Evolutionary conservation across 2,113 vertebrate genomes (phyloP), one percentile per base, ranked within the genome.

Genomic region (Laticauda colubrina): DNA sequence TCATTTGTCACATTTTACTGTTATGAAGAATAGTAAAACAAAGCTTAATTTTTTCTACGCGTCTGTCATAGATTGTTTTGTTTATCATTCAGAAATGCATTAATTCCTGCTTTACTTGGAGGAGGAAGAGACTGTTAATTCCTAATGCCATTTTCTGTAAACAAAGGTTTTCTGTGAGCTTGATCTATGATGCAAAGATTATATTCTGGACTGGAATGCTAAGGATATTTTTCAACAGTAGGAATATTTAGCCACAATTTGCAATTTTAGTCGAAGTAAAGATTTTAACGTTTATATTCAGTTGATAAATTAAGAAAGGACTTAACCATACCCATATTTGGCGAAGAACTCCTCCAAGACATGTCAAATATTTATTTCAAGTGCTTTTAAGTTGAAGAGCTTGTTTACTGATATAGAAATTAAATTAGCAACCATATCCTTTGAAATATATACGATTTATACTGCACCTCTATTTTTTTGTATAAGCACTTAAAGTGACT

Each of bases 21-120:
- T 20, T 51, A 15, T 81, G 61, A 92, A 75, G 12, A n/a, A 88
- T 89, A 81, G 9, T 55, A 89, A 88, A 88, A 64, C 21, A 26
- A 64, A 75, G 34, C 75, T 43, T 89, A 57, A 11, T 89, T 88
- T 92, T 93, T 88, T 87, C 81, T 34, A 29, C 5, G 6, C 18
- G 10, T 91, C n/a, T 81, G 94, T 26, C 39, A 90, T 92, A 64
- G 69, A 69, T 45, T 53, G n/a, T 81, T 43, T 39, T 81, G 34
- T 39, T 81, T 81, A 81, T 81, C 56, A 89, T 94, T 92, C 45
- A 81, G 90, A 94, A 94, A 94, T 93, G 55, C 91, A 85, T 61
- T 43, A 90, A 23, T 5, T 97, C 95, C 53, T 87, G 12, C 54
- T 87, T 86, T 91, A 43, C 26, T 81, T 9, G 5, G 48, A 34